Base-by-base conservation (phyloP, 2,113 vertebrate species). In the Thalassarche chlororhynchos region DNA sequence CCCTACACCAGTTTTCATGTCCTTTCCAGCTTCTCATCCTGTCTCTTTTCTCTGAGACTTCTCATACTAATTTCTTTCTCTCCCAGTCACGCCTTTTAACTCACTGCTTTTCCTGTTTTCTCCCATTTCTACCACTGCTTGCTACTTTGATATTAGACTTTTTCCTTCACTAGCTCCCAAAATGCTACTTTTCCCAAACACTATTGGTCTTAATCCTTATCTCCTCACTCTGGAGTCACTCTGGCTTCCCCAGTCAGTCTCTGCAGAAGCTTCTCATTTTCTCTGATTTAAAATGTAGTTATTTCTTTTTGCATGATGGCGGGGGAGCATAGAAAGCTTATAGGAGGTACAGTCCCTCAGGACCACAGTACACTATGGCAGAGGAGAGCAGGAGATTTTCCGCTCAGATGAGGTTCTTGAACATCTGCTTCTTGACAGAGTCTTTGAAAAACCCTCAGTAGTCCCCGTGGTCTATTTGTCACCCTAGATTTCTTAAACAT, bases 1-100 rank as follows among this genome's bases (percentile, higher is more conserved):
- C 13, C 11, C 7, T n/a, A 40, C 14, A 12, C 1, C 1, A 0
- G 3, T 57, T 57, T 40, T 34, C 2, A 3, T 26, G 9, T 62
- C 31, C 4, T 89, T 76, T 57, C 21, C 28, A 75, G 9, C 3
- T 83, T 66, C 26, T 85, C 6, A 42, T 47, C 3, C 11, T 42
- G 4, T 34, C 17, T 49, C 32, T 77, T 77, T 54, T 11, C 20
- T 72, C 49, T 24, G 26, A 71, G 7, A 42, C 9, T 61, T 78
- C n/a, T 70, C 6, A 23, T 21, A 46, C 0, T 21, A 57, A 26
- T 40, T 40, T 78, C 7, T 71, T 72, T 40, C 32, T 65, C 29
- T 70, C 28, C 6, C 8, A n/a, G 9, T 44, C 18, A 40, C 51
- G 25, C 1, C 3, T 44, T 71, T 44, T 55, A 68, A 55, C 10